These are phyloP conservation scores for Dynastes hyllus DNA, from an alignment of 2,888 invertebrate species.

Conservation along the genomic window DNA sequence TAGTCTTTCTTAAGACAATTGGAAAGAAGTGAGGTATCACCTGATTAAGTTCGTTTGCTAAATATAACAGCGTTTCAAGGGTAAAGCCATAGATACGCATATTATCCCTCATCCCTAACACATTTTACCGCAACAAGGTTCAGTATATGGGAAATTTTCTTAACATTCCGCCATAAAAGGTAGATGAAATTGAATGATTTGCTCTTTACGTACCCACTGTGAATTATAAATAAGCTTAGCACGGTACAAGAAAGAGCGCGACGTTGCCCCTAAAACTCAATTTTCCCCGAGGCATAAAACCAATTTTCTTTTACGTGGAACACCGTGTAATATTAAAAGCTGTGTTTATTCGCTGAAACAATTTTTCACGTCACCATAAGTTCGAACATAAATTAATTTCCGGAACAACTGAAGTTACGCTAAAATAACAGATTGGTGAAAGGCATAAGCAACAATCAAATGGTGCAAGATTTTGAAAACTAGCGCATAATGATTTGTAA, in stretches of 20 bases:
- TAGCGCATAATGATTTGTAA: too few relatives aligned
- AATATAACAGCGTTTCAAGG: neutral
- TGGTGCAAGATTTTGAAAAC: too few relatives aligned
- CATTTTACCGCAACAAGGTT: neutral
- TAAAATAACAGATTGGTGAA: neutral
- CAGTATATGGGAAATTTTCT: neutral
- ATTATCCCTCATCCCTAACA: neutral
- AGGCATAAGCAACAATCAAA: too few relatives aligned
- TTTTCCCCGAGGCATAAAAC: constrained; percentile 42
- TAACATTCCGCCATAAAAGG: constrained; percentile 22
- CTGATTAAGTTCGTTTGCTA: neutral
- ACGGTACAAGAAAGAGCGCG: constrained; percentile 38
- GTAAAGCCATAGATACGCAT: neutral
- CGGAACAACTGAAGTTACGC: constrained; percentile 11
- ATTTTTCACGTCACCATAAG: constrained; percentile 36
- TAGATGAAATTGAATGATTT: constrained; percentile 40
- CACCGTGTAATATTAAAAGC: constrained; percentile 40
- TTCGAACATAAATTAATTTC: constrained; percentile 33
- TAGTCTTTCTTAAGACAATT: neutral
- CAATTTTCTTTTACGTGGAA: constrained; percentile 31
- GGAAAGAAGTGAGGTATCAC: neutral
- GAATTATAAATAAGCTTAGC: constrained; percentile 41
- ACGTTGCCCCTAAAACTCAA: constrained; percentile 31
- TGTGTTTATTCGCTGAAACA: constrained; percentile 38
- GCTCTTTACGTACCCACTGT: constrained; percentile 37